Base-by-base conservation (phyloP, 1,140 invertebrate species). In the Drosophila aff. region DNA sequence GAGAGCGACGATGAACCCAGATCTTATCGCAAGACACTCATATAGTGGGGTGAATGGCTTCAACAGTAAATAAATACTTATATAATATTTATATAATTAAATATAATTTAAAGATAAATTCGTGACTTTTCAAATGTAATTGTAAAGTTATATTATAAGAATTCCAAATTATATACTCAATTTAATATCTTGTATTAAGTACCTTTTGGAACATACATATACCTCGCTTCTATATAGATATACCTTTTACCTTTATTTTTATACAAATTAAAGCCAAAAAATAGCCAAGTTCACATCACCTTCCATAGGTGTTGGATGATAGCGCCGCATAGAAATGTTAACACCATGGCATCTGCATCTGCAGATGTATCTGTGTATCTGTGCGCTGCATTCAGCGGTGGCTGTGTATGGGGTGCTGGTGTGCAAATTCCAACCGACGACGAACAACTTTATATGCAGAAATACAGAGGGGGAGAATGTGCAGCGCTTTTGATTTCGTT, bases 321-420 rank as follows among this genome's bases (percentile, higher is more conserved):
- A 69, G 31, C 65, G 77, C 81, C 84, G 62, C 84, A 87, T 87
- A 80, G 84, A 83, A 84, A 89, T 81, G 80, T 87, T 76, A 87
- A 63, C 84, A 65, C 71, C 38, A 8, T 36, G 61, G 66, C 46
- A 69, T 69, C 46, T 71, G 53, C 71, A 68, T 79, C 65, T 52
- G n/a, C n/a, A n/a, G 50, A 2, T 41, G 59, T 57, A 43, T 18
- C 23, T 62, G 31, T 50, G 58, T 47, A 46, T 63, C 47, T 72
- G 62, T 68, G 55, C 52, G 63, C 62, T 73, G 47, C 53, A 64
- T 76, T 40, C 57, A 31, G n/a, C 18, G 28, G 28, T 16, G 13
- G 52, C 21, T 55, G 46, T 49, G 46, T 7, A 23, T 26, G 23
- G 23, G 46, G 50, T 59, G 40, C 61, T 80, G 57, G 75, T 81